phyloP scores from a whole-genome alignment of 2,888 invertebrate species.

The Anodontia alba region DNA sequence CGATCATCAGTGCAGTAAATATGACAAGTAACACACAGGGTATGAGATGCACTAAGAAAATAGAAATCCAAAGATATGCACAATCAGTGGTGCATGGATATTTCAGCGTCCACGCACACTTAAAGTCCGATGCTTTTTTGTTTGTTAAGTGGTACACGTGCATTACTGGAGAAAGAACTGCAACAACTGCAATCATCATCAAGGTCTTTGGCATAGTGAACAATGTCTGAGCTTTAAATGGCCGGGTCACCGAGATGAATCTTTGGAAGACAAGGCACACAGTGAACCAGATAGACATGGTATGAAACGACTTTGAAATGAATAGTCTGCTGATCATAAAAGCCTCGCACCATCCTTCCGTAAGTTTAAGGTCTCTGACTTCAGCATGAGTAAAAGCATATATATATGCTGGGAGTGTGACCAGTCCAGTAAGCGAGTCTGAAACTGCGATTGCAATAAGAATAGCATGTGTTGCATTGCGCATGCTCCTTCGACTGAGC shows the following conservation, averaged over 20 bases:
- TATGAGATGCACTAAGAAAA: conserved; percentile 39
- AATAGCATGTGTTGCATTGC: conserved; percentile 53
- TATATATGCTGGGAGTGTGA: conserved; percentile 45
- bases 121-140: conserved; percentile 24
- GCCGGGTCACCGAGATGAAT: conserved; percentile 48
- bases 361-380: neutral
- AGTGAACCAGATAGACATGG: conserved; percentile 63
- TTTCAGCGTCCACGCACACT: conserved; percentile 29
- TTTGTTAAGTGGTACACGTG: conserved; percentile 36
- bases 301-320: conserved; percentile 52
- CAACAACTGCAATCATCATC: conserved; percentile 23
- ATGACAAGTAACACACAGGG: conserved; percentile 50
- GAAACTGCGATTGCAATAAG: conserved; percentile 56
- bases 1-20: conserved; percentile 44
- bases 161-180: conserved; percentile 30
- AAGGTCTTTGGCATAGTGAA: conserved; percentile 30
- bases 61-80: conserved; percentile 31
- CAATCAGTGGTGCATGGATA: conserved; percentile 26
- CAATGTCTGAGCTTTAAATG: conserved; percentile 29
- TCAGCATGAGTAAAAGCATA: conserved; percentile 32
- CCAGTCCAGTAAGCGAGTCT: conserved; percentile 53
- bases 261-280: conserved; percentile 55
- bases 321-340: conserved; percentile 37
- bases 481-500: conserved; percentile 45
- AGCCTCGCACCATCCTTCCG: conserved; percentile 39